A percentile compares a stretch with the other conserved stretches of the same genome.
These are phyloP conservation scores for Galeopterus variegatus DNA, from an alignment of 2,113 vertebrate genomes.

Conservation along the genomic window DNA sequence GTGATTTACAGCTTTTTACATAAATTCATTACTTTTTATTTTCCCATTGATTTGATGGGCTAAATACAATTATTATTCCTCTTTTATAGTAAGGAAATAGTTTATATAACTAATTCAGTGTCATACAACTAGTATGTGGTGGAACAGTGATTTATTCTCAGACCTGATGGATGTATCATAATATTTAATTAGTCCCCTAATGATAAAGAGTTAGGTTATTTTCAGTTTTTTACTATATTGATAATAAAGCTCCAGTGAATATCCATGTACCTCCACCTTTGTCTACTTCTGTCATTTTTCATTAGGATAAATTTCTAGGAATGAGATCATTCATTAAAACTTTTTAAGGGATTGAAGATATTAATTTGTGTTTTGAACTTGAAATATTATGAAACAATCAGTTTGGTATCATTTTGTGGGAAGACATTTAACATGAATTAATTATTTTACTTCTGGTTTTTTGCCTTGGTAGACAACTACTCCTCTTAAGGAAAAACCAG, in stretches of 20 bases:
- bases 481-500: conserved; percentile 79
- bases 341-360: conserved; percentile 25
- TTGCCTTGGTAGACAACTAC: conserved; percentile 71
- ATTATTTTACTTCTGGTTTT: background rate
- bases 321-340: background rate
- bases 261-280: background rate
- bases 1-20: background rate
- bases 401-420: background rate
- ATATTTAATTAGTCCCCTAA: background rate
- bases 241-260: background rate
- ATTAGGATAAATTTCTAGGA: background rate
- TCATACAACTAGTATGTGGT: background rate
- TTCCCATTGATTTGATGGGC: background rate
- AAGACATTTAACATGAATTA: background rate
- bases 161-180: background rate
- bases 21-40: background rate
- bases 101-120: background rate
- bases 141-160: background rate
- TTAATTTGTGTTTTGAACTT: background rate
- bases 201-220: background rate
- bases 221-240: background rate
- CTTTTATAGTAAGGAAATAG: background rate
- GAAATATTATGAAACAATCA: background rate
- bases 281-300: background rate
- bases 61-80: background rate